Evolutionary conservation across 2,888 invertebrate genomes (phyloP).

Genomic region (Leucoma salicis): DNA sequence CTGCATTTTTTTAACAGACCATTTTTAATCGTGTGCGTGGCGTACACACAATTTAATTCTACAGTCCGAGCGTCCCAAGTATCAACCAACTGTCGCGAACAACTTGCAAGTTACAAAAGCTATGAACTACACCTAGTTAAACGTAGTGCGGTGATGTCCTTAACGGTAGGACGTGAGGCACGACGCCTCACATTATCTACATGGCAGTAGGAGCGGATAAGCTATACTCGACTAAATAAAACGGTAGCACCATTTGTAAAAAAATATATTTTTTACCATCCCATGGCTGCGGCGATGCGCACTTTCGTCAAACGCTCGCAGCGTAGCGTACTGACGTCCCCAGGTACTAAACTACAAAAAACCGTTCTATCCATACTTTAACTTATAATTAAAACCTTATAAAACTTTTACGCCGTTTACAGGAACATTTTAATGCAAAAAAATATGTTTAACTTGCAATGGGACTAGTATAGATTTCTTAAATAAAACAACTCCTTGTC

Average conservation of each 20-base stretch:
- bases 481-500: slow-evolving; percentile 49
- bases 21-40: slow-evolving; percentile 17
- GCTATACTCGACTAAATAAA: slow-evolving; percentile 73
- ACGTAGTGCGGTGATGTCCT: slow-evolving; percentile 37
- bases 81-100: slow-evolving; percentile 18
- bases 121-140: slow-evolving; percentile 58
- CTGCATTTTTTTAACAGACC: neutral
- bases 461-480: slow-evolving; percentile 75
- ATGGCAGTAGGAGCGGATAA: slow-evolving; percentile 68
- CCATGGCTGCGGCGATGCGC: slow-evolving; percentile 46
- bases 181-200: slow-evolving; percentile 45
- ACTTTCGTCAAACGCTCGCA: slow-evolving; percentile 38
- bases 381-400: slow-evolving; percentile 65
- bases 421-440: slow-evolving; percentile 78
- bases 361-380: slow-evolving; percentile 51
- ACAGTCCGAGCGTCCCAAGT: slow-evolving; percentile 6
- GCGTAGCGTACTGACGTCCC: slow-evolving; percentile 40
- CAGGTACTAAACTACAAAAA: slow-evolving; percentile 37
- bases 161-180: slow-evolving; percentile 47
- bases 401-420: slow-evolving; percentile 74
- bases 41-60: slow-evolving; percentile 15
- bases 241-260: slow-evolving; percentile 80
- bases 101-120: slow-evolving; percentile 66
- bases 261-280: slow-evolving; percentile 60
- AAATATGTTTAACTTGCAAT: slow-evolving; percentile 76